Evolutionary conservation across 64 coral and sea anemone genomes (phyloP), one percentile per base, ranked within the genome.

Genomic region (Orbicella faveolata): DNA sequence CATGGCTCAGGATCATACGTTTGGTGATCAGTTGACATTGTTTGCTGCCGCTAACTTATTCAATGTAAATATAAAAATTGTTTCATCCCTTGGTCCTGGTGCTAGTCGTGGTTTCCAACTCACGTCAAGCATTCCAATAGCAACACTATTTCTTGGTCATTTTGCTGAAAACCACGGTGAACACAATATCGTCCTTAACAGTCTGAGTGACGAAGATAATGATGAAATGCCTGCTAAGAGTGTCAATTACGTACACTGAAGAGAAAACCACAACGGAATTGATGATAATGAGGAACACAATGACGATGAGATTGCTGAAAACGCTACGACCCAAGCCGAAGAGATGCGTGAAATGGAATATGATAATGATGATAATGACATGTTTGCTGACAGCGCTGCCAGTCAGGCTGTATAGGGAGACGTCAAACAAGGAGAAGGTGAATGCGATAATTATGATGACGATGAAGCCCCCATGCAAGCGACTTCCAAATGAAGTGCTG

Each of bases 401-500:
- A 55, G 13, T 55, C 53, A 55, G 13, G 53, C 13, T 55, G 8
- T 11, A 73, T 5, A 30, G 26, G 69, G 4, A n/a, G 9, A 7
- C 4, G 4, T 30, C 9, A 12, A 73, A 30, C 21, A 73, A 73
- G 69, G 26, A 73, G 4, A 30, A 5, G 69, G 26, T 30, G 69
- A 73, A 30, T 0, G 26, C 2, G 69, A 73, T 0, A 11, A 73
- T 73, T 21, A 73, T 30, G 35, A 17, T 37, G 17, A 39, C 18
- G 74, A 19, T 41, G 33, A 19, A 13, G 12, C 14, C 8, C 14
- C 52, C 3, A 23, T n/a, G n/a, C n/a, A n/a, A 52, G 37, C 83
- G 73, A 73, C 66, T 86, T 23, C 83, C 63, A 64, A 87, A 87
- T 74, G 37, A 87, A 87, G 0, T 85, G 53, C 37, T 86, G 36